Percentiles rank a stretch among this genome's conserved stretches.
phyloP scores from a whole-genome alignment of 2,113 vertebrate species.

The Sinocyclocheilus maitianheensis region DNA sequence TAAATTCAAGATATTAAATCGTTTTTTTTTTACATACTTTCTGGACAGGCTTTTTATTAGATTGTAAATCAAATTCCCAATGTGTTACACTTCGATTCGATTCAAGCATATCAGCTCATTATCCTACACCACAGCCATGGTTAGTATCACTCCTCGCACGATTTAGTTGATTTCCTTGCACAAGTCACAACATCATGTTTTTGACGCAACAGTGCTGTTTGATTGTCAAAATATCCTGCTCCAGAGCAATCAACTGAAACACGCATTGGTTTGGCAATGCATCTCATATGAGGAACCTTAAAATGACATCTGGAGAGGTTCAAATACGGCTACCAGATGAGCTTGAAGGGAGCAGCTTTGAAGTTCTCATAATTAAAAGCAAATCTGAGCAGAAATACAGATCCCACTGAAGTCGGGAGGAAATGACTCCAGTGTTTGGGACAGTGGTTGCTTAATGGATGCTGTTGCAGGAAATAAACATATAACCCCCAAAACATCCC shows the following conservation, averaged over 20 bases:
- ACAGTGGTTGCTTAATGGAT: conserved; percentile 20
- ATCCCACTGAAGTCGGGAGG: conserved; percentile 26
- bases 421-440: conserved; percentile 44
- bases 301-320: conserved; percentile 43
- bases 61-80: not conserved
- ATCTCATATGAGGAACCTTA: conserved; percentile 34
- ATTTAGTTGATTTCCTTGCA: not conserved
- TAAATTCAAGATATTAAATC: no score
- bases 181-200: not conserved
- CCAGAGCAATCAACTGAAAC: not conserved
- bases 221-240: not conserved
- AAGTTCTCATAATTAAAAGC: conserved; percentile 54
- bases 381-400: conserved; percentile 37
- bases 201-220: not conserved
- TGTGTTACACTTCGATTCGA: not conserved
- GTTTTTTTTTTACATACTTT: no score
- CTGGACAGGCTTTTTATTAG: not conserved
- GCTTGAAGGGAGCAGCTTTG: conserved; percentile 31
- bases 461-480: conserved; percentile 34
- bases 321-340: conserved; percentile 44
- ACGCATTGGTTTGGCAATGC: conserved; percentile 12
- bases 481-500: not conserved
- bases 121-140: not conserved
- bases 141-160: not conserved
- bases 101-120: not conserved